Evolutionary conservation across 2,113 vertebrate genomes (phyloP).

Genomic region (Dipodomys merriami): DNA sequence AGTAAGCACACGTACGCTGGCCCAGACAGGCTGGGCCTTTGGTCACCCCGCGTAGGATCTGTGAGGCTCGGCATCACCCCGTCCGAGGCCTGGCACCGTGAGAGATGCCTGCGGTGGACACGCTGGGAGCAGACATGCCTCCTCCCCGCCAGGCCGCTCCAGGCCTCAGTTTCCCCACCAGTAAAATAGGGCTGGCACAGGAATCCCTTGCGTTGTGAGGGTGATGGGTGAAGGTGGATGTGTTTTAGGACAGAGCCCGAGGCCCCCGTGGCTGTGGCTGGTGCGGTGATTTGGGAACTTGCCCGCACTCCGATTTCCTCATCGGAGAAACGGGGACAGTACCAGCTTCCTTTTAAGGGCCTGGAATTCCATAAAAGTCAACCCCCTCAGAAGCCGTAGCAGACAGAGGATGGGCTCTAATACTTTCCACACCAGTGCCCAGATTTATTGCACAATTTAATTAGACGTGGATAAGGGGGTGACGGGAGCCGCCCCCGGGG

Average conservation of each 20-base stretch:
- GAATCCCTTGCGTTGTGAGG: neutral
- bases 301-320: neutral
- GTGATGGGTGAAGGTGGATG: too few species aligned
- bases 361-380: conserved; percentile 60
- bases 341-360: conserved; percentile 62
- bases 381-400: neutral
- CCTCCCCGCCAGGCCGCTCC: neutral
- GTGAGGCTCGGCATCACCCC: neutral
- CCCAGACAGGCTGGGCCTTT: neutral
- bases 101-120: too few species aligned
- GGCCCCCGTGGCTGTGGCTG: neutral
- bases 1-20: neutral
- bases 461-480: conserved; percentile 37
- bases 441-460: conserved; percentile 57
- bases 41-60: neutral
- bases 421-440: conserved; percentile 45
- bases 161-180: neutral
- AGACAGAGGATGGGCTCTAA: conserved; percentile 57
- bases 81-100: neutral
- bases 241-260: fast-evolving
- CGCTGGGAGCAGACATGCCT: too few species aligned
- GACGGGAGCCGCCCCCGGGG: neutral
- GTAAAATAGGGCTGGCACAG: neutral
- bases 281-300: neutral
- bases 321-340: neutral